Base-by-base conservation (phyloP, 2,797 vertebrate species). In the Lophotriccus pileatus region DNA sequence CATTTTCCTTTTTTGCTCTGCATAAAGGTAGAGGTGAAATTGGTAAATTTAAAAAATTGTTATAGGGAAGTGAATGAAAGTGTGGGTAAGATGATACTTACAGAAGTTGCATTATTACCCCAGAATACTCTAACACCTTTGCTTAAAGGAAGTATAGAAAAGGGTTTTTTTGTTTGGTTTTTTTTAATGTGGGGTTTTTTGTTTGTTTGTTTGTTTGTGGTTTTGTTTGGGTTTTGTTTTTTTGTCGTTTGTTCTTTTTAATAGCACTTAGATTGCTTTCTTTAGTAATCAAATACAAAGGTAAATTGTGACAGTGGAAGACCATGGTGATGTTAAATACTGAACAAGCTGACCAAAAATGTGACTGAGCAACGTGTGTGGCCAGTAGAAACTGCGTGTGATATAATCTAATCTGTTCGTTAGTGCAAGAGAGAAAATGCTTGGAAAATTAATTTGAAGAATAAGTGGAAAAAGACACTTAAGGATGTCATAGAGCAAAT, bases 41-140 rank as follows among this genome's bases (percentile, higher is more conserved):
- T 7, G 7, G 2, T 41, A 47, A 74, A 17, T 70, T 10, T 47
- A 36, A 80, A 85, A 66, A 60, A 37, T 32, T 34, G 3, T 44
- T 63, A 6, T 6, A 50, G 6, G n/a, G 18, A 74, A 70, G 16
- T 32, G 15, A 20, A 28, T 7, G 5, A 25, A 64, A 41, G 9
- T 39, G 34, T 80, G 23, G 18, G 7, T 72, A 32, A 53, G 14
- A 24, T 28, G 17, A 46, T 49, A n/a, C 14, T 44, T 63, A 7
- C 0, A 1, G 14, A 59, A 22, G 2, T 66, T 67, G 19, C 15
- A 4, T 37, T 53, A 16, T 50, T 82, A 37, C 0, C 2, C 14
- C 11, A 68, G 53, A 63, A 68, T 3, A 18, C 4, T 50, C 10
- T 67, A 77, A 46, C 5, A 44, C 4, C 4, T 70, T 44, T 64